Conservation (phyloP, 2,888 invertebrate species). For the Imbricaverruca yamaguchii region DNA sequence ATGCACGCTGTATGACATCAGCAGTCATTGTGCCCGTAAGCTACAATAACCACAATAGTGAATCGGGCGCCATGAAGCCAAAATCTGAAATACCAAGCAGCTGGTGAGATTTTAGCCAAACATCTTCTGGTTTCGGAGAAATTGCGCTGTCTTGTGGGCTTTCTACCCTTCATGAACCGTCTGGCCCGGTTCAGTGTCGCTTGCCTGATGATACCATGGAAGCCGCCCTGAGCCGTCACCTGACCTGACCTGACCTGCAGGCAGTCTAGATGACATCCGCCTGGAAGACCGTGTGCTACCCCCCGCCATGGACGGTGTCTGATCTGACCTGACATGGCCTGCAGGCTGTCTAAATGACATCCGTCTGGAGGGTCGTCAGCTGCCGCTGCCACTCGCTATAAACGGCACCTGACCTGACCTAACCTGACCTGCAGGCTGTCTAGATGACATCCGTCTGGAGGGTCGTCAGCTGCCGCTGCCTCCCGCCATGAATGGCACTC, state of each 20-base stretch:
- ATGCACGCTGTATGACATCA: too few relatives aligned
- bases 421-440: slow-evolving; percentile 52
- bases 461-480: slow-evolving; percentile 90
- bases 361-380: background rate
- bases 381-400: slow-evolving; percentile 56
- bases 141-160: too few relatives aligned
- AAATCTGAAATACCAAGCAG: too few relatives aligned
- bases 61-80: too few relatives aligned
- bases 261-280: slow-evolving; percentile 73
- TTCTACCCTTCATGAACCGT: too few relatives aligned
- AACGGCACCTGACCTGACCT: background rate
- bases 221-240: slow-evolving; percentile 57
- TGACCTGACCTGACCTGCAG: slow-evolving; percentile 40
- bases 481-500: slow-evolving; percentile 88
- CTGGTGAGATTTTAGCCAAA: too few relatives aligned
- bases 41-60: too few relatives aligned
- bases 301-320: slow-evolving; percentile 84
- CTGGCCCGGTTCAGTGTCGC: too few relatives aligned
- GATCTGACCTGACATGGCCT: background rate
- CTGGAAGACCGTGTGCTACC: slow-evolving; percentile 91
- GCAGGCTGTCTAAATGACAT: background rate
- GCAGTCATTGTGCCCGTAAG: too few relatives aligned
- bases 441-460: slow-evolving; percentile 79
- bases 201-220: too few relatives aligned
- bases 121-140: too few relatives aligned